Percentiles rank a stretch among this genome's conserved stretches.
These are phyloP conservation scores for Anadara kagoshimensis DNA, from an alignment of 1,140 invertebrate genomes.

Conservation along the genomic window DNA sequence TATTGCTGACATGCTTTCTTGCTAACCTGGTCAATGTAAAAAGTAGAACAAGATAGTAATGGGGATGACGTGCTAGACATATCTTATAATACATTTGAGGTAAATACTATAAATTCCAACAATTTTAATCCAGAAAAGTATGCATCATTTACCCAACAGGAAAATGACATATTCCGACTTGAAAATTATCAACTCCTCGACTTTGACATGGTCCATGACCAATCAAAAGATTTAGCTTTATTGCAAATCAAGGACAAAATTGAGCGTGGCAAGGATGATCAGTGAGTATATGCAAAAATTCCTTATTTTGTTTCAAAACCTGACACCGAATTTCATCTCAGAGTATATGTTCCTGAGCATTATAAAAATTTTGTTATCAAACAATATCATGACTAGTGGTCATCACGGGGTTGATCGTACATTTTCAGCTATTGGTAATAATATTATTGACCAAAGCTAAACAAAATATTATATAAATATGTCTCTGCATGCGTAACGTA, in stretches of 20 bases:
- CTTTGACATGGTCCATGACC: slow-evolving; percentile 25
- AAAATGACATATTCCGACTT: background rate
- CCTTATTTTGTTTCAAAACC: no score
- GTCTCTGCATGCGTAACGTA: slow-evolving; percentile 31
- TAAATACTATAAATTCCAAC: slow-evolving; percentile 26
- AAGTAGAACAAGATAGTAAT: no score
- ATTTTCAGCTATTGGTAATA: slow-evolving; percentile 23
- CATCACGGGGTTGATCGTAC: slow-evolving; percentile 27
- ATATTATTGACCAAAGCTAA: slow-evolving; percentile 36
- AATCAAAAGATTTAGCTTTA: slow-evolving; percentile 22
- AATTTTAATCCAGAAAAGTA: slow-evolving; percentile 16
- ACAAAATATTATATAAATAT: slow-evolving; percentile 28
- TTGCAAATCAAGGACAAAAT: slow-evolving; percentile 7
- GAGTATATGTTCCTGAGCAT: no score
- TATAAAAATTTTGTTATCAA: slow-evolving; percentile 7
- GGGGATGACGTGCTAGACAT: no score
- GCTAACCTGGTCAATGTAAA: background rate
- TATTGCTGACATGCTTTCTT: slow-evolving; percentile 33
- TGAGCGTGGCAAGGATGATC: background rate
- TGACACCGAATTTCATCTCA: no score
- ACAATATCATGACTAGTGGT: slow-evolving; percentile 32
- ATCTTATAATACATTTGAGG: no score
- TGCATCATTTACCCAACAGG: background rate
- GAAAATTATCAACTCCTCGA: background rate
- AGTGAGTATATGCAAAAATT: background rate